Evolutionary conservation across 2,113 vertebrate genomes (phyloP).

Genomic region (Oxyura jamaicensis): DNA sequence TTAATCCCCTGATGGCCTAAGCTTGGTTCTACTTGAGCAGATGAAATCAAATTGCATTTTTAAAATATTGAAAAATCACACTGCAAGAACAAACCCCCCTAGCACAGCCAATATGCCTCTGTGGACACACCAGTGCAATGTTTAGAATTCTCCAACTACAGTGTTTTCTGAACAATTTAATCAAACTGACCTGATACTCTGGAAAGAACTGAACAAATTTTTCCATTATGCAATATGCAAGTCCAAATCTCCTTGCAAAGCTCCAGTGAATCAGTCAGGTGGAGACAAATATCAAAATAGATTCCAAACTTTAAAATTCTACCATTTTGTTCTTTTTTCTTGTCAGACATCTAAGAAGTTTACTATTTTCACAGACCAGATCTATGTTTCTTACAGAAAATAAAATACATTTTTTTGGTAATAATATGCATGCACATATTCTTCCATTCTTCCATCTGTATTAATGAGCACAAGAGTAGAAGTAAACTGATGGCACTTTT

Average conservation of each 20-base stretch:
- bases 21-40: background rate
- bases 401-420: background rate
- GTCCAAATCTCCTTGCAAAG: background rate
- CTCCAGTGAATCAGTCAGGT: background rate
- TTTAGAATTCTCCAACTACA: background rate
- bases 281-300: background rate
- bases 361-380: rapidly evolving
- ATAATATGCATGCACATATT: background rate
- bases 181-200: background rate
- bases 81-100: background rate
- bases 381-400: background rate
- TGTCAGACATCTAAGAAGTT: background rate
- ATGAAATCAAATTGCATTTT: background rate
- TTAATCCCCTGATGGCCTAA: background rate
- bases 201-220: background rate
- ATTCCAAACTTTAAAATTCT: background rate
- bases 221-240: background rate
- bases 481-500: background rate
- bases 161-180: background rate
- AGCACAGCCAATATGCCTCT: background rate
- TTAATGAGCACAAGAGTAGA: background rate
- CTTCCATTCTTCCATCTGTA: background rate
- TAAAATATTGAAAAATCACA: background rate
- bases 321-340: background rate
- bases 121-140: background rate